Conservation (phyloP, 2,113 vertebrate genomes). For the Oxygymnocypris stewartii region DNA sequence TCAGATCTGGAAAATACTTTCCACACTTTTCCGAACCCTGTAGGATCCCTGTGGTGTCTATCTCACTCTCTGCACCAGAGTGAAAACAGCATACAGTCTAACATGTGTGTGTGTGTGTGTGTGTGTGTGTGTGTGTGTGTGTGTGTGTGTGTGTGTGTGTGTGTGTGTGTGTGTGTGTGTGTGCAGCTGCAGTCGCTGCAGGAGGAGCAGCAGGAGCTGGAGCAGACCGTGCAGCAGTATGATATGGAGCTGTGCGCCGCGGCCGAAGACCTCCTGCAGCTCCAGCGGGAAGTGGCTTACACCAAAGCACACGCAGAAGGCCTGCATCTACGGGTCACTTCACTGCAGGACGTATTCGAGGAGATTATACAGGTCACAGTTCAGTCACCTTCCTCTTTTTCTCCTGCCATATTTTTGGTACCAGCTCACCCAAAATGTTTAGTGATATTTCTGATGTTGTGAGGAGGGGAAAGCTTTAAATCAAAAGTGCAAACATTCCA, state of each 20-base stretch:
- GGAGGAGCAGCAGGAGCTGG: constrained; percentile 84
- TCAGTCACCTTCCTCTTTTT: background rate
- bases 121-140: too few species aligned
- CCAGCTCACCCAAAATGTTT: background rate
- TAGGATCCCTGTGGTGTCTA: too few species aligned
- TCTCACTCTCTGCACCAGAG: too few species aligned
- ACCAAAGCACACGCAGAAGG: constrained; percentile 83
- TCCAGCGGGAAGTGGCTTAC: constrained; percentile 86
- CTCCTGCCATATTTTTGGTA: background rate
- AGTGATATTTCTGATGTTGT: too few species aligned
- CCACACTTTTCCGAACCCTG: too few species aligned
- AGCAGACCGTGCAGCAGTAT: constrained; percentile 85
- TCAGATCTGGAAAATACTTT: background rate
- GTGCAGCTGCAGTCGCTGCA: constrained; percentile 87
- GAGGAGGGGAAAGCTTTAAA: too few species aligned
- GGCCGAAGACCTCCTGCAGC: constrained; percentile 82
- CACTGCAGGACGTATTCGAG: constrained; percentile 79
- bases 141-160: too few species aligned
- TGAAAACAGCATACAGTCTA: too few species aligned
- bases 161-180: background rate
- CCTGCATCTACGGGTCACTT: constrained; percentile 81
- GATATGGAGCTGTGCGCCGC: constrained; percentile 87
- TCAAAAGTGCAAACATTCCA: too few species aligned
- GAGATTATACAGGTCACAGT: constrained; percentile 74
- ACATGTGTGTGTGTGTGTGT: too few species aligned